Percentiles rank a stretch among this genome's conserved stretches.
Conservation (phyloP, 2,113 vertebrate genomes). For the Alaudala cheleensis region DNA sequence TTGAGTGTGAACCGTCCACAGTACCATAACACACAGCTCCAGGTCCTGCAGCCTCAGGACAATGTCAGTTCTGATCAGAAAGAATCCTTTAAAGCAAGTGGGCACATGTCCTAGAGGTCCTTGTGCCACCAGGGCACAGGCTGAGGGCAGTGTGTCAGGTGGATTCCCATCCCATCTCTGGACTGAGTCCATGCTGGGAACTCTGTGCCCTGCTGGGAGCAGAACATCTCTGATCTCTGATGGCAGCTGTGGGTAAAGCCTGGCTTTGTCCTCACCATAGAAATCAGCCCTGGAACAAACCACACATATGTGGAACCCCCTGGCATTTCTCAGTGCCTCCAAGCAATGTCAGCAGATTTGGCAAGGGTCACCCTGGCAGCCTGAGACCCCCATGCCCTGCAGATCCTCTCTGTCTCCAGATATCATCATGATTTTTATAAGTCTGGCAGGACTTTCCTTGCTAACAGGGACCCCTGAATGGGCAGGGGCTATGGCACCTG, state of each 20-base stretch:
- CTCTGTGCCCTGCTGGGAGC: neutral
- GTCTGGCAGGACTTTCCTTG: neutral
- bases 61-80: neutral
- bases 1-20: neutral
- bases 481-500: neutral
- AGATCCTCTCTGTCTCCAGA: neutral
- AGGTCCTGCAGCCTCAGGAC: neutral
- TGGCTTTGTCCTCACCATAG: rapidly evolving
- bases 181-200: neutral
- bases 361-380: neutral
- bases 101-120: rapidly evolving
- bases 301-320: rapidly evolving
- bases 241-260: rapidly evolving
- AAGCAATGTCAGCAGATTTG: neutral
- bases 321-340: neutral
- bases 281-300: neutral
- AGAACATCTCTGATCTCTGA: rapidly evolving
- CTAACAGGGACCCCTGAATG: rapidly evolving
- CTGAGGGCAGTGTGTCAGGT: rapidly evolving
- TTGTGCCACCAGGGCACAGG: neutral
- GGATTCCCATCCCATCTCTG: neutral
- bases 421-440: rapidly evolving
- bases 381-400: rapidly evolving
- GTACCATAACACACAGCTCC: neutral
- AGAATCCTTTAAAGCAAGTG: neutral